Evolutionary conservation across 37 sponge, comb jelly and placozoan species (phyloP).

Genomic region (Tethya wilhelma): DNA sequence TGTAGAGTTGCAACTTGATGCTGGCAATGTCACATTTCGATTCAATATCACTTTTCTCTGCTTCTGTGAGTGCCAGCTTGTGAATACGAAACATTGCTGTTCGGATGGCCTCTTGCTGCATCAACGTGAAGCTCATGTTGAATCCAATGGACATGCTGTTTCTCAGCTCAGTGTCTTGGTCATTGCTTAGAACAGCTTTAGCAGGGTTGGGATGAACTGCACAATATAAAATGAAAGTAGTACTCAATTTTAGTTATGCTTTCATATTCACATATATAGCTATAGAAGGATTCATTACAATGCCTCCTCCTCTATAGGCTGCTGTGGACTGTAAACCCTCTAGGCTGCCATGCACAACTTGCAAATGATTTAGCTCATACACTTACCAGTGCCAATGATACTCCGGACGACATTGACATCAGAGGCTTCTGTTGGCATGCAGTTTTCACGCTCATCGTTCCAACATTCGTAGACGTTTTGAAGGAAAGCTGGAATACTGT

Average conservation of each 20-base stretch:
- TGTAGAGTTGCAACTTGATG: conserved; percentile 16
- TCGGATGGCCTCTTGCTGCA: background rate
- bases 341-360: too few relatives aligned
- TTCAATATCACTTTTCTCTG: background rate
- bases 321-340: too few relatives aligned
- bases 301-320: too few relatives aligned
- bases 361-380: background rate
- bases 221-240: background rate
- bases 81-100: conserved; percentile 27
- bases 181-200: conserved; percentile 14
- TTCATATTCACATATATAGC: too few relatives aligned
- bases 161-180: background rate
- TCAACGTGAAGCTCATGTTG: conserved; percentile 1
- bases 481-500: conserved; percentile 26
- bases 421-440: background rate
- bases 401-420: conserved; percentile 18
- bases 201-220: background rate
- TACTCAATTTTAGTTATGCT: background rate
- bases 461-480: conserved; percentile 55
- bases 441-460: background rate
- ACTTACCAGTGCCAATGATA: conserved; percentile 16
- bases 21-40: conserved; percentile 9
- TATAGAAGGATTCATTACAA: too few relatives aligned
- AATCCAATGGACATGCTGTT: conserved; percentile 5
- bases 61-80: conserved; percentile 9